A percentile compares a stretch with the other conserved stretches of the same genome.
phyloP scores from a whole-genome alignment of 2,888 invertebrate genomes.

The Tachystola acroxantha region DNA sequence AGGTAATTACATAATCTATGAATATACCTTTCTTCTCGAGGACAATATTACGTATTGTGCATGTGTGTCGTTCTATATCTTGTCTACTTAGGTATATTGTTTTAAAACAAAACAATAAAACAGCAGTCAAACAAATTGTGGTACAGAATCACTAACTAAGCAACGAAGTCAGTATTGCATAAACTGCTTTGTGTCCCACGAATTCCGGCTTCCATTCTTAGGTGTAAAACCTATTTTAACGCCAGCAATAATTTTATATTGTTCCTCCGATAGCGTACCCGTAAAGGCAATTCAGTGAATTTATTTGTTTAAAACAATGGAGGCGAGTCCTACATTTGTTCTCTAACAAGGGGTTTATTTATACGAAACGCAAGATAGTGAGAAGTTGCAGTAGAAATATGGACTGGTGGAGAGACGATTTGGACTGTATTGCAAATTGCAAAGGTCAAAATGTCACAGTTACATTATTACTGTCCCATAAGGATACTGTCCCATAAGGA shows the following conservation, averaged over 20 bases:
- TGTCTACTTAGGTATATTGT: too few species aligned
- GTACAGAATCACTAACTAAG: too few species aligned
- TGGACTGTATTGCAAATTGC: neutral
- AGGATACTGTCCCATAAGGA: neutral
- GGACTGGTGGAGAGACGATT: neutral
- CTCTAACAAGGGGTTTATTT: constrained; percentile 16
- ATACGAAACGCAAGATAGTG: neutral
- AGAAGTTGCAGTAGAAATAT: constrained; percentile 1
- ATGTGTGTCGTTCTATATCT: too few species aligned
- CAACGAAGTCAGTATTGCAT: too few species aligned
- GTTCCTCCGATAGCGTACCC: constrained; percentile 15
- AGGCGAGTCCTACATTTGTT: constrained; percentile 22
- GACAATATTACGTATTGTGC: too few species aligned
- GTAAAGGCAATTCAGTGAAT: constrained; percentile 23
- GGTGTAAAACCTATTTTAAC: constrained; percentile 24
- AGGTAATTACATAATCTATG: too few species aligned
- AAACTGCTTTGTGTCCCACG: constrained; percentile 1
- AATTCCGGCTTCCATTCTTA: constrained; percentile 12
- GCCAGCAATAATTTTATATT: constrained; percentile 26
- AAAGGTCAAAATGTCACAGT: neutral
- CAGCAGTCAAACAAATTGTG: too few species aligned
- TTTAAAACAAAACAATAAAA: too few species aligned
- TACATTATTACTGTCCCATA: neutral
- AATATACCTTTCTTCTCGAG: too few species aligned
- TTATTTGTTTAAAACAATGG: constrained; percentile 31